A percentile compares a stretch with the other conserved stretches of the same genome.
phyloP scores from a whole-genome alignment of 2,113 vertebrate species.

The Phalacrocorax aristotelis region DNA sequence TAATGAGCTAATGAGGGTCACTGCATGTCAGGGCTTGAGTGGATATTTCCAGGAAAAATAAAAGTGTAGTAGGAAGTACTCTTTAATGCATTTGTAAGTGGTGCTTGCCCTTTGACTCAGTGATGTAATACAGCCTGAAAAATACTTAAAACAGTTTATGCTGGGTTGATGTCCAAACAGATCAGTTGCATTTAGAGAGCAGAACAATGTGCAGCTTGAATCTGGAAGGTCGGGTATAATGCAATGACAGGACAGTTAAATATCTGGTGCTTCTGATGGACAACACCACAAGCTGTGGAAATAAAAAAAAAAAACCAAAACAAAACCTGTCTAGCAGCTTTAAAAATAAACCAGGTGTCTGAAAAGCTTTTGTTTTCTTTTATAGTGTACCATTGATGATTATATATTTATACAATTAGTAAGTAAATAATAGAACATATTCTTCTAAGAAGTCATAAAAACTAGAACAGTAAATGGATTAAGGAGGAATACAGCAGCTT shows the following conservation, averaged over 20 bases:
- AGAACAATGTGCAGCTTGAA: neutral
- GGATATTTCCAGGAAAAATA: conserved; percentile 26
- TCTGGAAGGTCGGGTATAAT: neutral
- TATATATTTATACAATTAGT: neutral
- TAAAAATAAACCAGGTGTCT: neutral
- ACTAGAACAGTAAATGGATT: neutral
- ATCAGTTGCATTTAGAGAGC: fast-evolving
- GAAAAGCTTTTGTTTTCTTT: neutral
- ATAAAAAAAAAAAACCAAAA: neutral
- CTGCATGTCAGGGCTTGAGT: neutral
- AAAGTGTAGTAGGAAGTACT: neutral
- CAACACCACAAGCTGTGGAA: neutral
- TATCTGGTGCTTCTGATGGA: neutral
- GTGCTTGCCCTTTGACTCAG: conserved; percentile 12
- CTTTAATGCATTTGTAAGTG: neutral
- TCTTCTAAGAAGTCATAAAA: neutral
- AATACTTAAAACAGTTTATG: neutral
- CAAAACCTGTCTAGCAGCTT: neutral
- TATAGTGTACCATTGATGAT: neutral
- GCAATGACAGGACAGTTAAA: neutral
- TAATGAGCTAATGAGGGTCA: conserved; percentile 6
- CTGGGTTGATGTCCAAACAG: neutral
- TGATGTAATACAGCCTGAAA: neutral
- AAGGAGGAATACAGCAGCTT: neutral
- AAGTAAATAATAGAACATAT: neutral